A percentile compares a stretch with the other conserved stretches of the same genome.
These are phyloP conservation scores for Nematolebias whitei DNA, from an alignment of 2,113 vertebrate genomes.

Conservation along the genomic window DNA sequence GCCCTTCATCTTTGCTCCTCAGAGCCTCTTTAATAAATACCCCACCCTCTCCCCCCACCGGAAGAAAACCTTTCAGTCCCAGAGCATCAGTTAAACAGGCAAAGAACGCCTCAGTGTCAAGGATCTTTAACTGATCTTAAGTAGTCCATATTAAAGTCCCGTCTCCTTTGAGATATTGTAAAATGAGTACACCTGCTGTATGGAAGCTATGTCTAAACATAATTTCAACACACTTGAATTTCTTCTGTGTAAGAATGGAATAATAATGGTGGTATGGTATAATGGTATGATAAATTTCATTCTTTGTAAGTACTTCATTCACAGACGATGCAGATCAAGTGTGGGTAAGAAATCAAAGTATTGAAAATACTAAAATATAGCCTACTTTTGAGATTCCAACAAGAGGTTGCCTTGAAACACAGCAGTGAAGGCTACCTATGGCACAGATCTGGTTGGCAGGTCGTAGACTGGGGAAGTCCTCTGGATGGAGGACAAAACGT, in stretches of 20 bases:
- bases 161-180: conserved; percentile 40
- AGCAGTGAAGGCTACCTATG: no score
- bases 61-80: conserved; percentile 41
- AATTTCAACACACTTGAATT: conserved; percentile 12
- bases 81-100: conserved; percentile 61
- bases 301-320: background rate
- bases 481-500: no score
- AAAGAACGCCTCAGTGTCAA: conserved; percentile 33
- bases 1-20: conserved; percentile 54
- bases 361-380: no score
- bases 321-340: no score
- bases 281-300: background rate
- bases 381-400: no score
- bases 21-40: conserved; percentile 63
- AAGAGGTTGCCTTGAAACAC: no score
- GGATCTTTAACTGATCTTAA: conserved; percentile 56
- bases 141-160: conserved; percentile 46
- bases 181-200: conserved; percentile 33
- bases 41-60: conserved; percentile 51
- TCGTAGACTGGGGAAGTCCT: no score
- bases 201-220: conserved; percentile 25
- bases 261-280: background rate
- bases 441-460: no score
- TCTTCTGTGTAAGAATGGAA: conserved; percentile 2
- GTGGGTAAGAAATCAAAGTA: no score